These are phyloP conservation scores for Sphyrna mokarran DNA, from an alignment of 2,113 vertebrate genomes.

Conservation along the genomic window DNA sequence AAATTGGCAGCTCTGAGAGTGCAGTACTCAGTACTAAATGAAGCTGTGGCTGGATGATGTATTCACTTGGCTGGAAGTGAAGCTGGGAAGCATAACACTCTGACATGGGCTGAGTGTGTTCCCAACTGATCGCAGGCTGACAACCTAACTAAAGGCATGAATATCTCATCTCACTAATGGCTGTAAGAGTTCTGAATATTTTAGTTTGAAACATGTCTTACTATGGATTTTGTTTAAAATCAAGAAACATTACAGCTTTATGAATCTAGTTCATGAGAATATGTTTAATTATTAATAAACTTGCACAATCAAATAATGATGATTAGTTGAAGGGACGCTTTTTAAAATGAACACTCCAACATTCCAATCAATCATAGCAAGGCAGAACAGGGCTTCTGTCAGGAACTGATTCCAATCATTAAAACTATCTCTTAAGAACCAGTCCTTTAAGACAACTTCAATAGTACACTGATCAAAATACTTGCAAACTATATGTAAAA, in stretches of 20 bases:
- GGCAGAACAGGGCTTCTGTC: not conserved
- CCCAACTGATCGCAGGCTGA: not conserved
- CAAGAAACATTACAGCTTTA: not conserved
- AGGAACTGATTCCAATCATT: not conserved
- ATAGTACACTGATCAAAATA: not conserved
- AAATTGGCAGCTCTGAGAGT: not conserved
- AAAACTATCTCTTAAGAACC: not conserved
- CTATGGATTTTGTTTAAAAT: not conserved
- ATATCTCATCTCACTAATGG: not conserved
- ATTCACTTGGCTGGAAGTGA: too few relatives aligned
- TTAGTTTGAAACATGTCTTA: not conserved
- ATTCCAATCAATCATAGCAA: not conserved
- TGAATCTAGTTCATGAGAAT: not conserved
- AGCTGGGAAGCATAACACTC: not conserved
- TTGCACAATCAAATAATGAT: not conserved
- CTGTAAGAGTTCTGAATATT: not conserved
- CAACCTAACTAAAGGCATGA: not conserved
- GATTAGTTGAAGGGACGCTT: not conserved
- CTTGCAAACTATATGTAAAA: not conserved
- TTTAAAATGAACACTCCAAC: not conserved
- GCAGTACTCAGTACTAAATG: not conserved
- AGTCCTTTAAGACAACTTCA: constrained; percentile 18
- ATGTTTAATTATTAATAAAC: not conserved
- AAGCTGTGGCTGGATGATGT: not conserved
- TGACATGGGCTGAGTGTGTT: not conserved